A percentile compares a stretch with the other conserved stretches of the same genome.
Evolutionary conservation across 2,888 invertebrate genomes (phyloP).

Genomic region (Thera obeliscata): DNA sequence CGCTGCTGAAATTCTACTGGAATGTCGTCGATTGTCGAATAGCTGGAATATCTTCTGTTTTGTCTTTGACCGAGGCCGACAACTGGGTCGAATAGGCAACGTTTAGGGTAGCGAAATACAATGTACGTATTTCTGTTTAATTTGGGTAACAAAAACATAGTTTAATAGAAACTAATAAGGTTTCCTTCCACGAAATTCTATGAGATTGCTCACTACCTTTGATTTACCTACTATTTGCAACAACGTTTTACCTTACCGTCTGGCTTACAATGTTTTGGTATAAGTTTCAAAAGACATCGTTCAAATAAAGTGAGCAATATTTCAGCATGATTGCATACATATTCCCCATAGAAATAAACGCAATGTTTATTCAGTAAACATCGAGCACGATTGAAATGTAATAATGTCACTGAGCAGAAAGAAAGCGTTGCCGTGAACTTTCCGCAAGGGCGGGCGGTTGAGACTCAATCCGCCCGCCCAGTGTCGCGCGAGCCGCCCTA

Average conservation of each 20-base stretch:
- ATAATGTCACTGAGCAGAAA: constrained; percentile 66
- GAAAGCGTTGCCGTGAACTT: constrained; percentile 78
- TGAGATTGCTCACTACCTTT: too few relatives aligned
- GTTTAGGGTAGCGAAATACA: background rate
- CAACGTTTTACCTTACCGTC: too few relatives aligned
- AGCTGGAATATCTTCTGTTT: constrained; percentile 59
- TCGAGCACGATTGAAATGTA: constrained; percentile 61
- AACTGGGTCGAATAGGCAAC: constrained; percentile 16
- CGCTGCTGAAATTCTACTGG: constrained; percentile 50
- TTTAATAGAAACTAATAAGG: background rate
- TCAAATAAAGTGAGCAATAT: constrained; percentile 11
- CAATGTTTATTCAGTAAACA: constrained; percentile 59
- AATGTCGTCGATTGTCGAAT: constrained; percentile 60
- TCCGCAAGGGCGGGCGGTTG: constrained; percentile 68
- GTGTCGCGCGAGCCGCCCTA: constrained; percentile 73
- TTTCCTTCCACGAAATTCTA: too few relatives aligned
- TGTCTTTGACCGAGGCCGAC: constrained; percentile 18
- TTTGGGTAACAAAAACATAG: background rate
- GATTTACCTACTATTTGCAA: too few relatives aligned
- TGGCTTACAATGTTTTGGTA: too few relatives aligned
- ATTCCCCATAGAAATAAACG: constrained; percentile 54
- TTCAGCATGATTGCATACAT: constrained; percentile 22
- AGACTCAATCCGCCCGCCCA: constrained; percentile 69
- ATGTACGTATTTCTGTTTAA: background rate
- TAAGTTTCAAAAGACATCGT: background rate